phyloP scores from a whole-genome alignment of 2,888 invertebrate species.

The Sepioteuthis lessoniana region DNA sequence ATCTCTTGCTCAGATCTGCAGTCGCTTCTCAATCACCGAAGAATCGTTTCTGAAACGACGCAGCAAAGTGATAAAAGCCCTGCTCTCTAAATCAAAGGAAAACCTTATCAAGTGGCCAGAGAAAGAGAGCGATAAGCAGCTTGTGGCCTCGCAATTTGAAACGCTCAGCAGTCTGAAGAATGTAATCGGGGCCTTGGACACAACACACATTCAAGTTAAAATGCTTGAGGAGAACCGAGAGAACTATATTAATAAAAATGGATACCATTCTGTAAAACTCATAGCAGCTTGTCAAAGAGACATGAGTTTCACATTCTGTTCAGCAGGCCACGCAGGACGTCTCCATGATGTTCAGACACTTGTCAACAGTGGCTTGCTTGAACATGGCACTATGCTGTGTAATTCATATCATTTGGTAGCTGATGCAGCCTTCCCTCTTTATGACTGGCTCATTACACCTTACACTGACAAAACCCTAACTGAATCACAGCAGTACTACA shows the following conservation, averaged over 20 bases:
- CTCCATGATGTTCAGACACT: conserved; percentile 40
- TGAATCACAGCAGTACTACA: conserved; percentile 18
- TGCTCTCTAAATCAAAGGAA: conserved; percentile 40
- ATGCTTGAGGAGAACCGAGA: not conserved
- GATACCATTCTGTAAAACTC: conserved; percentile 37
- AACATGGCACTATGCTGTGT: not conserved
- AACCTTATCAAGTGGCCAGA: conserved; percentile 37
- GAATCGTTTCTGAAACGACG: conserved; percentile 39
- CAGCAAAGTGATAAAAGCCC: conserved; percentile 37
- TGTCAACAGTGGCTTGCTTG: not conserved
- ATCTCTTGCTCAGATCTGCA: conserved; percentile 35
- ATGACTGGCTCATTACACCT: conserved; percentile 41
- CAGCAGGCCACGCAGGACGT: conserved; percentile 37
- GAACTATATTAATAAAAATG: conserved; percentile 41
- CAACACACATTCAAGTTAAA: conserved; percentile 43
- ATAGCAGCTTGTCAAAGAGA: conserved; percentile 43
- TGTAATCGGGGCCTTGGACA: conserved; percentile 36
- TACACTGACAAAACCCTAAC: not conserved
- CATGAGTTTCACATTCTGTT: conserved; percentile 44
- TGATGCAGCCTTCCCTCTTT: conserved; percentile 39
- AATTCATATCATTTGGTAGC: conserved; percentile 42
- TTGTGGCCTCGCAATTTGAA: conserved; percentile 17
- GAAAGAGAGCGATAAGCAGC: conserved; percentile 34
- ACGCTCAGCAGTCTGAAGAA: conserved; percentile 38
- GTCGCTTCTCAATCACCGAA: conserved; percentile 35